Percentiles rank a stretch among this genome's conserved stretches.
Conservation (phyloP, 2,113 vertebrate genomes). For the Albula goreensis region DNA sequence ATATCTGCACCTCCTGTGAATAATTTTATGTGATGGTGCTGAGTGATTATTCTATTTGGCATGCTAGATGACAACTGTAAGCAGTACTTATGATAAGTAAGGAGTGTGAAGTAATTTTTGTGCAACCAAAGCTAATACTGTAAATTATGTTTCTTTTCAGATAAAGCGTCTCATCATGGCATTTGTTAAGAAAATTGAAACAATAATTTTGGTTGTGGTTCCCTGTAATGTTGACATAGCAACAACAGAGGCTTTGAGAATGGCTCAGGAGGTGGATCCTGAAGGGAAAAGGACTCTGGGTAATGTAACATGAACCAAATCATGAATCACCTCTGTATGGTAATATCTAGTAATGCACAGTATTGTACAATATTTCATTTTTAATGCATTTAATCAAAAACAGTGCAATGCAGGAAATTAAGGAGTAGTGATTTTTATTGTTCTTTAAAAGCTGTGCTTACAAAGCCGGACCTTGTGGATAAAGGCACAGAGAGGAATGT, state of each 20-base stretch:
- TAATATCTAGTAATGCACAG: too few species aligned
- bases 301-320: conserved; percentile 34
- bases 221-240: conserved; percentile 88
- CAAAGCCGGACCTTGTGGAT: conserved; percentile 78
- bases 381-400: too few species aligned
- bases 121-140: background rate
- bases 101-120: too few species aligned
- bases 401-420: too few species aligned
- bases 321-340: background rate
- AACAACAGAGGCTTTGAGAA: conserved; percentile 86
- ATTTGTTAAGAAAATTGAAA: conserved; percentile 80
- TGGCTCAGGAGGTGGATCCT: conserved; percentile 85
- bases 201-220: conserved; percentile 84
- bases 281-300: conserved; percentile 84
- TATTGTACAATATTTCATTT: too few species aligned
- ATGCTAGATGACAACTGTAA: too few species aligned
- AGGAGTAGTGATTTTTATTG: background rate
- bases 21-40: too few species aligned
- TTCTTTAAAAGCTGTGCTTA: conserved; percentile 70
- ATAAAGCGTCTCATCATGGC: conserved; percentile 77
- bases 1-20: too few species aligned
- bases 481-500: conserved; percentile 64
- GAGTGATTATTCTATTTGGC: too few species aligned
- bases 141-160: conserved; percentile 58
- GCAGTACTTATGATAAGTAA: too few species aligned